Conservation (phyloP, 2,113 vertebrate species). For the Chloropsis hardwickii region DNA sequence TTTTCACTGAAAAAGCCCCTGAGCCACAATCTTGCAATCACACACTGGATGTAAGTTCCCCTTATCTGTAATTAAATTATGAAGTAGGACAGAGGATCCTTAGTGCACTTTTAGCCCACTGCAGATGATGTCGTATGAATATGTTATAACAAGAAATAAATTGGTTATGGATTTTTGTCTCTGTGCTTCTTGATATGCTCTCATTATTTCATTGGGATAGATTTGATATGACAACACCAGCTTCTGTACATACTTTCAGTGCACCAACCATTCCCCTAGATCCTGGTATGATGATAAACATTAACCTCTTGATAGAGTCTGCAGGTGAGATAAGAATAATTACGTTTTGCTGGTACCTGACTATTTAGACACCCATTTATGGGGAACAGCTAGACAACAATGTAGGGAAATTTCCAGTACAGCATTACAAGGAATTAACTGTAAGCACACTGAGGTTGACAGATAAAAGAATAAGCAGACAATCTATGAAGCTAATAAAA, state of each 20-base stretch:
- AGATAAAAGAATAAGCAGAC: not conserved
- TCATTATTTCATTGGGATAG: not conserved
- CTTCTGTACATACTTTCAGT: not conserved
- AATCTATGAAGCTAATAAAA: not conserved
- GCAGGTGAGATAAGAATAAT: not conserved
- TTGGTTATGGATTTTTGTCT: not conserved
- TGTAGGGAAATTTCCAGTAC: not conserved
- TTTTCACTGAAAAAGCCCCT: not conserved
- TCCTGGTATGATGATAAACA: not conserved
- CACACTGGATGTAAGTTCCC: not conserved
- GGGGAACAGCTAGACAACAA: not conserved
- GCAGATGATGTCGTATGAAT: not conserved
- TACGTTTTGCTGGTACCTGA: not conserved
- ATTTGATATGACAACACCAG: not conserved
- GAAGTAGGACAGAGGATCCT: not conserved
- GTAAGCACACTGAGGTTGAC: not conserved
- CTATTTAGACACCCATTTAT: not conserved
- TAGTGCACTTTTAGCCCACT: not conserved
- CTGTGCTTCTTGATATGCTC: not conserved
- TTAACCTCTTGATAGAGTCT: not conserved
- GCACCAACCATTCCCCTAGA: not conserved
- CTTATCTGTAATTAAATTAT: not conserved
- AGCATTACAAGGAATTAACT: not conserved
- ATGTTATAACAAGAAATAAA: not conserved
- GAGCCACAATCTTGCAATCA: not conserved